phyloP scores from a whole-genome alignment of 2,113 vertebrate species.

The Galeopterus variegatus region DNA sequence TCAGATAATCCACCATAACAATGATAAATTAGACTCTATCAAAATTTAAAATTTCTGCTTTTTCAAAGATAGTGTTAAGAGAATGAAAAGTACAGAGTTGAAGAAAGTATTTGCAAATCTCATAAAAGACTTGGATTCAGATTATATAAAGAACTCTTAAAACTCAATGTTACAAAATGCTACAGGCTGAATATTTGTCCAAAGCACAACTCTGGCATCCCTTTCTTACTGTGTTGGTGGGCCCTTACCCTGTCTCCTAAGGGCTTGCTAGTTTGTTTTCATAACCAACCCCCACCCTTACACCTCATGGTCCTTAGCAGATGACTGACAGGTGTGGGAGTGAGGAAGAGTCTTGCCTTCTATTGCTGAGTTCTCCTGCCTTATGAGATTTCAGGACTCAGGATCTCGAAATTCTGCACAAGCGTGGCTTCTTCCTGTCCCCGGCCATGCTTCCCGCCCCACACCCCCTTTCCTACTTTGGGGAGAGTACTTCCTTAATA shows the following conservation, averaged over 20 bases:
- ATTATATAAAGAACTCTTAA: background rate
- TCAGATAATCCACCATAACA: conserved; percentile 21
- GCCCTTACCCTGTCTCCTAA: background rate
- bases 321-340: background rate
- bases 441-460: background rate
- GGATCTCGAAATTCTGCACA: background rate
- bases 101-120: background rate
- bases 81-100: background rate
- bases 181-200: background rate
- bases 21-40: background rate
- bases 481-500: background rate
- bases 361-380: background rate
- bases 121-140: background rate
- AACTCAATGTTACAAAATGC: background rate
- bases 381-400: background rate
- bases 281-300: background rate
- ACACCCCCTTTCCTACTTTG: background rate
- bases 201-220: background rate
- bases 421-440: background rate
- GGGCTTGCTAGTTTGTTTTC: background rate
- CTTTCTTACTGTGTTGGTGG: background rate
- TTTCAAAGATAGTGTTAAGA: background rate
- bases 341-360: background rate
- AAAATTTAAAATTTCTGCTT: background rate
- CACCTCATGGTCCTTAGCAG: background rate